Percentiles rank a stretch among this genome's conserved stretches.
phyloP scores from a whole-genome alignment of 2,888 invertebrate genomes.

The Phragmatobia fuliginosa region DNA sequence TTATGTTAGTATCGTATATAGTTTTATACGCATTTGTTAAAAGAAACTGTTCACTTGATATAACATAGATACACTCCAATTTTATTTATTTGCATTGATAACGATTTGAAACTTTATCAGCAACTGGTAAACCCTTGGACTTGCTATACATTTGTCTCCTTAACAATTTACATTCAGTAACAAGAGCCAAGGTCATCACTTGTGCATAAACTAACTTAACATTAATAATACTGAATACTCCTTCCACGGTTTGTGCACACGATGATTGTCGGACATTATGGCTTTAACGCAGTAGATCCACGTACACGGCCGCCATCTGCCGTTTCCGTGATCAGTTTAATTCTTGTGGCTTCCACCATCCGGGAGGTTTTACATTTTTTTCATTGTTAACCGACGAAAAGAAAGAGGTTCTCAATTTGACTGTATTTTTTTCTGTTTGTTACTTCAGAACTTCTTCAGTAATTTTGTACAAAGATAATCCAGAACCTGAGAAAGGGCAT shows the following conservation, averaged over 20 bases:
- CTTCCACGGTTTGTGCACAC: conserved; percentile 33
- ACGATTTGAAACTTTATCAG: too few species aligned
- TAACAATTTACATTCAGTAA: not conserved
- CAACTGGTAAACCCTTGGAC: not conserved
- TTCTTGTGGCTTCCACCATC: conserved; percentile 23
- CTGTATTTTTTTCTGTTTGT: too few species aligned
- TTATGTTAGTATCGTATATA: too few species aligned
- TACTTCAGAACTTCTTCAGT: too few species aligned
- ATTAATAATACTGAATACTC: conserved; percentile 20
- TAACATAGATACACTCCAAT: too few species aligned
- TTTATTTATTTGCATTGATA: too few species aligned
- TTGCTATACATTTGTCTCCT: not conserved
- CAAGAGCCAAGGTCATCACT: conserved; percentile 11
- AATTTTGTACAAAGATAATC: too few species aligned
- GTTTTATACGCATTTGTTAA: too few species aligned
- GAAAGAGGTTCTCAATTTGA: too few species aligned
- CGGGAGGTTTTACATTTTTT: conserved; percentile 1
- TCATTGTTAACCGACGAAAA: too few species aligned
- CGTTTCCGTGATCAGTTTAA: conserved; percentile 36
- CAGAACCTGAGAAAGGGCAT: too few species aligned
- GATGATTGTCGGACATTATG: conserved; percentile 51
- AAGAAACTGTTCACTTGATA: too few species aligned
- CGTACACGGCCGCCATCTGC: conserved; percentile 41
- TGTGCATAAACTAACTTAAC: conserved; percentile 18
- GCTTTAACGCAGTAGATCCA: conserved; percentile 29